A percentile compares a stretch with the other conserved stretches of the same genome.
Conservation (phyloP, 1,140 invertebrate genomes). For the Amyelois transitella region DNA sequence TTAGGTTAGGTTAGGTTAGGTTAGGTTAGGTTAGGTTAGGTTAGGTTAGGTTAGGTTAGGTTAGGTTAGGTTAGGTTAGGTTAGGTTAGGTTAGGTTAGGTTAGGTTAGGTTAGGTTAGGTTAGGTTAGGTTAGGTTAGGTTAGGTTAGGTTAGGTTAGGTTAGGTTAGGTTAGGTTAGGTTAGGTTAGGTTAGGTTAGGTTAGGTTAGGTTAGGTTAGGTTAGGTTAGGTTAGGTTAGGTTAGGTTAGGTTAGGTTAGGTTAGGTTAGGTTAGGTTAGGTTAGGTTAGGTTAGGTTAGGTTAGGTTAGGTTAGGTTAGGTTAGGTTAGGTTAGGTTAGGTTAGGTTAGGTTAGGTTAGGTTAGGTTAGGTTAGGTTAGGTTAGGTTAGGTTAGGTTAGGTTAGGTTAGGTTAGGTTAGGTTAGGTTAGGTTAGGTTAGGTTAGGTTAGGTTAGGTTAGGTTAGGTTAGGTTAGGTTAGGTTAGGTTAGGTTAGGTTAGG, state of each 20-base stretch:
- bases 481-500: slow-evolving; percentile 22
- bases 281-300: slow-evolving; percentile 27
- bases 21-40: not conserved
- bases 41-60: slow-evolving; percentile 8
- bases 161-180: slow-evolving; percentile 14
- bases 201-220: slow-evolving; percentile 13
- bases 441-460: slow-evolving; percentile 21
- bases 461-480: slow-evolving; percentile 20
- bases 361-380: slow-evolving; percentile 11
- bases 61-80: slow-evolving; percentile 21
- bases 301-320: slow-evolving; percentile 26
- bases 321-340: slow-evolving; percentile 30
- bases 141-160: slow-evolving; percentile 15
- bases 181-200: slow-evolving; percentile 13
- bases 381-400: slow-evolving; percentile 7
- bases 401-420: slow-evolving; percentile 15
- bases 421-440: slow-evolving; percentile 21
- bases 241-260: slow-evolving; percentile 17
- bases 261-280: slow-evolving; percentile 22
- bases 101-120: slow-evolving; percentile 4
- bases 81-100: slow-evolving; percentile 19
- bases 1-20: slow-evolving; percentile 3
- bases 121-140: slow-evolving; percentile 27
- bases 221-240: slow-evolving; percentile 14
- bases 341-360: slow-evolving; percentile 14